Evolutionary conservation across 2,888 invertebrate species (phyloP), one percentile per base, ranked within the genome.

Genomic region (Cheiracanthium punctorium): DNA sequence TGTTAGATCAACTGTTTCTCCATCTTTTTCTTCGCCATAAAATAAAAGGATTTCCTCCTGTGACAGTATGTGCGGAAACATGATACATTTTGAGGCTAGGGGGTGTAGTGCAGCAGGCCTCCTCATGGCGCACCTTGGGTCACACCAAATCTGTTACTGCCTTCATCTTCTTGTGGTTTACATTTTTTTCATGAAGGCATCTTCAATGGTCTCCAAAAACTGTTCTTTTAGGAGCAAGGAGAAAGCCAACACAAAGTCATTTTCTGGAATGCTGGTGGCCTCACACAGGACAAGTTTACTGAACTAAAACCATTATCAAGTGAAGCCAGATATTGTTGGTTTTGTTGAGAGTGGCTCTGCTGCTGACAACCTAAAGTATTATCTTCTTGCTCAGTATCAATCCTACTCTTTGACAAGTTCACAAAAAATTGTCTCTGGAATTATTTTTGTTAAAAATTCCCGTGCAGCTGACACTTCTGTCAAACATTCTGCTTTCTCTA

Each of bases 211-310:
- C 32, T 24, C 28, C 8, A 48, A 48, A 74, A 74, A 58, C 74
- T 58, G 58, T 33, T 29, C 58, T 74, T 58, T 58, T 58, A 52
- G 32, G 58, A 48, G 74, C 74, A 58, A n/a, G 74, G 64, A 74
- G 58, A 58, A 30, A 14, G 32, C 41, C 33, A 52, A 29, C 58
- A 32, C 17, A 52, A 58, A 4, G 58, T 58, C n/a, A 20, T 74
- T 58, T 58, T 58, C 33, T 64, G 65, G 75, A 75, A 75, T 65
- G 75, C 41, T 64, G 33, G 64, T 33, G 58, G 74, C 0, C 75
- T 75, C 28, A 75, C 37, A n/a, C 5, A 24, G 32, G 64, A 24
- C 29, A 65, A 75, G 17, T 65, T 75, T 28, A 37, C 30, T 41
- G 65, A 75, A 65, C 65, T 14, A 75, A 75, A 28, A 37, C 17